phyloP scores from a whole-genome alignment of 2,888 invertebrate genomes.

The Amiota communis region DNA sequence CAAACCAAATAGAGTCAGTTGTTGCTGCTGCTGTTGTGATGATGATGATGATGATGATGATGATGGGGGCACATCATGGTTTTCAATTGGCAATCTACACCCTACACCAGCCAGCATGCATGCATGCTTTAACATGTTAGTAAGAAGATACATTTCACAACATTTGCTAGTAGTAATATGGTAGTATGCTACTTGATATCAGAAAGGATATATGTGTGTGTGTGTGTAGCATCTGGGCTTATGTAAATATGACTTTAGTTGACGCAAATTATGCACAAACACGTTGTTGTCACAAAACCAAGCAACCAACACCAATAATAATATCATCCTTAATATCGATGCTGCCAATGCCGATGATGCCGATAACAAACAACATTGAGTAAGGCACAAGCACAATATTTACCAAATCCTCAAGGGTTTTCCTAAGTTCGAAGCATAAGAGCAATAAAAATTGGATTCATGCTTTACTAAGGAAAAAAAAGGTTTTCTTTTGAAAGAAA shows the following conservation, averaged over 20 bases:
- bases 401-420: too few species aligned
- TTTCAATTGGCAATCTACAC: too few species aligned
- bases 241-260: conserved; percentile 30
- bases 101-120: neutral
- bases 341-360: conserved; percentile 5
- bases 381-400: neutral
- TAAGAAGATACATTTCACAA: neutral
- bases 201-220: neutral
- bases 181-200: neutral
- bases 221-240: neutral
- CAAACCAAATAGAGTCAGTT: conserved; percentile 20
- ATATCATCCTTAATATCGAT: conserved; percentile 3
- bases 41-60: too few species aligned
- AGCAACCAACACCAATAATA: neutral
- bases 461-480: too few species aligned
- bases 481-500: too few species aligned
- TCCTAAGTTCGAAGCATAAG: too few species aligned
- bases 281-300: neutral
- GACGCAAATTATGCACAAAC: conserved; percentile 32
- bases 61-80: neutral
- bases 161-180: neutral
- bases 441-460: too few species aligned
- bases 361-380: neutral
- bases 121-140: neutral
- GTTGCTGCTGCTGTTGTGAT: conserved; percentile 17